Conservation (phyloP, 2,113 vertebrate genomes). For the Cettia cetti region DNA sequence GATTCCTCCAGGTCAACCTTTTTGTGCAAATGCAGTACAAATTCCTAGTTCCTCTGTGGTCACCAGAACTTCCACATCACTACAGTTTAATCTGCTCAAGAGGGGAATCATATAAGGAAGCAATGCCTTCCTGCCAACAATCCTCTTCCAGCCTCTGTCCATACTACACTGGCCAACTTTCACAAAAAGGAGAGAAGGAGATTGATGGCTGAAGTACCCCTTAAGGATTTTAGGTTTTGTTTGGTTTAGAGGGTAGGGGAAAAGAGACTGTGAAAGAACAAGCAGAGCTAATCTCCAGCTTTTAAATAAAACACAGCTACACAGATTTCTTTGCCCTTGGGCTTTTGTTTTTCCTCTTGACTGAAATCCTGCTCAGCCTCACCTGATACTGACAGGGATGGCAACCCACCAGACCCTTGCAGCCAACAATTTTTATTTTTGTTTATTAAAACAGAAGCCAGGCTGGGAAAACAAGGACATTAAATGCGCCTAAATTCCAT, state of each 20-base stretch:
- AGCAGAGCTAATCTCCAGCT: constrained; percentile 53
- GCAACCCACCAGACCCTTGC: constrained; percentile 27
- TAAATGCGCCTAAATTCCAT: constrained; percentile 49
- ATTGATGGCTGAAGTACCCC: constrained; percentile 58
- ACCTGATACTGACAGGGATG: constrained; percentile 54
- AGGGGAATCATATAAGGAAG: constrained; percentile 48
- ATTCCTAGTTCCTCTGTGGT: background rate
- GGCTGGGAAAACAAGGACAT: background rate
- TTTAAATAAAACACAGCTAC: constrained; percentile 50
- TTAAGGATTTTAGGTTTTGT: constrained; percentile 63
- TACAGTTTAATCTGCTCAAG: constrained; percentile 46
- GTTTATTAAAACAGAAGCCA: constrained; percentile 3
- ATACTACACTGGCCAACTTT: constrained; percentile 8
- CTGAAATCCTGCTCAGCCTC: constrained; percentile 54
- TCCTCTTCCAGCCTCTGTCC: constrained; percentile 2
- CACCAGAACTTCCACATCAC: constrained; percentile 16
- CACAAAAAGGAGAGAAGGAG: constrained; percentile 48
- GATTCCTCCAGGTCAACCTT: background rate
- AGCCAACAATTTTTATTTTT: constrained; percentile 26
- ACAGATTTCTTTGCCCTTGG: constrained; percentile 44
- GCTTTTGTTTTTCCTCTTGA: constrained; percentile 50
- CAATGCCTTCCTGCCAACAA: constrained; percentile 21
- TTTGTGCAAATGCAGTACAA: background rate
- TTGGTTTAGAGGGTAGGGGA: constrained; percentile 42
- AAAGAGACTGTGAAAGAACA: constrained; percentile 51